phyloP scores from a whole-genome alignment of 2,888 invertebrate genomes.

The Sarcophaga caerulescens region DNA sequence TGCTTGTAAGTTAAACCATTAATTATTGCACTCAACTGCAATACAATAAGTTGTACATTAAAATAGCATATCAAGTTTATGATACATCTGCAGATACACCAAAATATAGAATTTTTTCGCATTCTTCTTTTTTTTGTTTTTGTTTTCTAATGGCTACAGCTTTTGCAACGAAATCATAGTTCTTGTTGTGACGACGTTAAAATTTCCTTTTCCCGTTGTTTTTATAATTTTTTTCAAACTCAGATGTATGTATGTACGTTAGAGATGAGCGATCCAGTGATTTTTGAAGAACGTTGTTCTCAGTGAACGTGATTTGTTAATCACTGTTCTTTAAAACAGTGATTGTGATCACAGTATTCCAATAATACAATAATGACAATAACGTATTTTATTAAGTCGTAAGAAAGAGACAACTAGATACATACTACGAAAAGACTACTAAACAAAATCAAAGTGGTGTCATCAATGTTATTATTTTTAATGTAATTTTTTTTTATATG shows the following conservation, averaged over 20 bases:
- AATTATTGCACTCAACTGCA: slow-evolving; percentile 61
- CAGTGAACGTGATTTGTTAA: no score
- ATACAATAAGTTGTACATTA: slow-evolving; percentile 54
- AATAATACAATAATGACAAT: no score
- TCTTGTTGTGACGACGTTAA: slow-evolving; percentile 25
- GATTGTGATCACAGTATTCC: no score
- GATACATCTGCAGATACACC: neutral
- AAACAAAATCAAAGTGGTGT: no score
- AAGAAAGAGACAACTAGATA: no score
- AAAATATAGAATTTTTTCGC: neutral
- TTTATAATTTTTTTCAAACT: neutral
- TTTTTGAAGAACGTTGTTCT: no score
- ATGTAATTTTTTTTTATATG: no score
- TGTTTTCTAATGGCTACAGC: slow-evolving; percentile 1
- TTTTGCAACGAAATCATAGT: slow-evolving; percentile 11
- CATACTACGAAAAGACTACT: no score
- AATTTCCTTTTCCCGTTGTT: slow-evolving; percentile 43
- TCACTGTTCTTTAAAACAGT: no score
- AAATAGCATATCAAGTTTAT: slow-evolving; percentile 55
- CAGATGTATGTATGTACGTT: neutral
- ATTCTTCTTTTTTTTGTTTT: slow-evolving; percentile 21
- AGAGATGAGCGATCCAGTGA: no score
- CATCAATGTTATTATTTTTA: no score
- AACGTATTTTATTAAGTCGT: no score
- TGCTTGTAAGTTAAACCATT: slow-evolving; percentile 61